These are phyloP conservation scores for Nomada ferruginata DNA, from an alignment of 2,888 invertebrate genomes.

Conservation along the genomic window DNA sequence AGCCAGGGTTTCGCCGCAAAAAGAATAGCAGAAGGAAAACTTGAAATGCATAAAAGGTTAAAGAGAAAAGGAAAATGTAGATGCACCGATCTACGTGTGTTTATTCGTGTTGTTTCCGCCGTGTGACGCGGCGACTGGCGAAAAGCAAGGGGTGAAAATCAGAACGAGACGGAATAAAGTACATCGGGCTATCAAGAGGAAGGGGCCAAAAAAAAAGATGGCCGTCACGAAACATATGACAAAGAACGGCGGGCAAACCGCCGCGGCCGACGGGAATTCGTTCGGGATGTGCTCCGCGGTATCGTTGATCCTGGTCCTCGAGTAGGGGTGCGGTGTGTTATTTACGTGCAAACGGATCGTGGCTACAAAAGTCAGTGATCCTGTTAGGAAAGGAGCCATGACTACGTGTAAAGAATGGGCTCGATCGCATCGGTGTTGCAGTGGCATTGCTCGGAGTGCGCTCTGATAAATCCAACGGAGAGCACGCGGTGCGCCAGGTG, in stretches of 20 bases:
- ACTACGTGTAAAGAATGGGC: slow-evolving; percentile 89
- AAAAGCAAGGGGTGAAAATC: slow-evolving; percentile 25
- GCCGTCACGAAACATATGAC: slow-evolving; percentile 83
- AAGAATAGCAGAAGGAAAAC: neutral
- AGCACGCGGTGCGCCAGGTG: slow-evolving; percentile 93
- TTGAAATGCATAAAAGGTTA: neutral
- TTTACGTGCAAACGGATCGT: slow-evolving; percentile 54
- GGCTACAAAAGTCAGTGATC: slow-evolving; percentile 68
- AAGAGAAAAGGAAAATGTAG: slow-evolving; percentile 10
- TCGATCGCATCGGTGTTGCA: slow-evolving; percentile 97
- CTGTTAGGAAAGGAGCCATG: slow-evolving; percentile 83
- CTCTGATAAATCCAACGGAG: slow-evolving; percentile 95
- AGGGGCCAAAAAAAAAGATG: slow-evolving; percentile 78
- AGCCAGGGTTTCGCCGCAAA: neutral
- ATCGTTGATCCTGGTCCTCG: slow-evolving; percentile 60
- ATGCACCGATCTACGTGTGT: slow-evolving; percentile 29
- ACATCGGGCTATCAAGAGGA: slow-evolving; percentile 36
- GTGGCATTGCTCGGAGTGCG: slow-evolving; percentile 95
- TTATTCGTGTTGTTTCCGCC: slow-evolving; percentile 30
- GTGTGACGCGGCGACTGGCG: slow-evolving; percentile 32
- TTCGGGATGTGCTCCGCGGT: slow-evolving; percentile 58
- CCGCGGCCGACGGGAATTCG: slow-evolving; percentile 53
- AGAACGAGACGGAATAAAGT: slow-evolving; percentile 40
- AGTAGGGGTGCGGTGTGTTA: slow-evolving; percentile 32
- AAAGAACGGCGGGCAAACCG: slow-evolving; percentile 79